A percentile compares a stretch with the other conserved stretches of the same genome.
phyloP scores from a whole-genome alignment of 2,888 invertebrate genomes.

The Ennomos erosarius region DNA sequence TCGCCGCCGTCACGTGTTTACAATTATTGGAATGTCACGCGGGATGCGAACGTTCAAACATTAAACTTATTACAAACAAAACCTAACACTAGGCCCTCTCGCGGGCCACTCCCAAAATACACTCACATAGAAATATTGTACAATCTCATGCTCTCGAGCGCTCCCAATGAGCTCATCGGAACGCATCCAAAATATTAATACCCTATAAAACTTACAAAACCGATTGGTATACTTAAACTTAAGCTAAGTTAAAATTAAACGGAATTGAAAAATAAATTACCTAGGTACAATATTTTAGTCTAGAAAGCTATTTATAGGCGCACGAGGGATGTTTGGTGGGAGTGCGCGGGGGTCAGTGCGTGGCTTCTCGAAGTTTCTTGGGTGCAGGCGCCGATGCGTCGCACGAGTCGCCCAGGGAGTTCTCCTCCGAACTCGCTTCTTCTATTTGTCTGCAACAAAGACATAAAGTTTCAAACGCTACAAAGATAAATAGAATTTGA shows the following conservation, averaged over 20 bases:
- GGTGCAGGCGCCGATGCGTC: constrained; percentile 65
- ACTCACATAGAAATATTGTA: constrained; percentile 73
- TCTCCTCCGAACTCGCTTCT: constrained; percentile 84
- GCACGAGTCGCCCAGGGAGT: constrained; percentile 76
- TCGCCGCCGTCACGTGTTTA: constrained; percentile 67
- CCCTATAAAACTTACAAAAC: constrained; percentile 86
- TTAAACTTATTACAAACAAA: constrained; percentile 73
- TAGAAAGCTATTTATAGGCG: constrained; percentile 83
- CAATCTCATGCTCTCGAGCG: constrained; percentile 68
- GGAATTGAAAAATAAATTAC: constrained; percentile 86
- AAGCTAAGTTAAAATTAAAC: constrained; percentile 85
- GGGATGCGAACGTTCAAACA: constrained; percentile 78
- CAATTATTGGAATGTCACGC: constrained; percentile 84
- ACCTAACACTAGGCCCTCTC: constrained; percentile 70
- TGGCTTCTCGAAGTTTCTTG: constrained; percentile 79
- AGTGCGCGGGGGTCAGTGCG: constrained; percentile 78
- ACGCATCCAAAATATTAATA: constrained; percentile 76
- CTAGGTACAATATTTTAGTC: constrained; percentile 85
- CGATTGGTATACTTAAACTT: constrained; percentile 83
- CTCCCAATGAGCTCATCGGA: constrained; percentile 62
- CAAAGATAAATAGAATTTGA: too few species aligned
- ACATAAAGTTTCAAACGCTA: constrained; percentile 4
- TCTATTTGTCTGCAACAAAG: constrained; percentile 71
- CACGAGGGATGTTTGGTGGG: constrained; percentile 70
- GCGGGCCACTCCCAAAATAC: constrained; percentile 66